These are phyloP conservation scores for Galerucella pusilla DNA, from an alignment of 2,888 invertebrate species.

Conservation along the genomic window DNA sequence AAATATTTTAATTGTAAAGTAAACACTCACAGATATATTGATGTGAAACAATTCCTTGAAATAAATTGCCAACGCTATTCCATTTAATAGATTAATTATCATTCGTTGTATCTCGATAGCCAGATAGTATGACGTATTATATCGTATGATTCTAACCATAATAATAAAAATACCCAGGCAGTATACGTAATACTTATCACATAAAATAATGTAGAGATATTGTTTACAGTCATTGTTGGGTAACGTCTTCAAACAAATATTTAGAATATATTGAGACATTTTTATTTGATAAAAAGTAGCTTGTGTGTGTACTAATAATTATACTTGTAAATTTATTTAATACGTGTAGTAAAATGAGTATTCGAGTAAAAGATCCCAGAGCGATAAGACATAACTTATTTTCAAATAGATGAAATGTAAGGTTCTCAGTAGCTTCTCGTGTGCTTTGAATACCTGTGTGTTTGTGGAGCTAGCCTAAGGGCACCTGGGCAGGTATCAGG, in stretches of 20 bases:
- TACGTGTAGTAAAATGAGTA: too few relatives aligned
- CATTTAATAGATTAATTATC: neutral
- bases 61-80: neutral
- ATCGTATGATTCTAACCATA: constrained; percentile 2
- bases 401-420: too few relatives aligned
- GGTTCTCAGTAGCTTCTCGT: too few relatives aligned
- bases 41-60: neutral
- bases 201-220: neutral
- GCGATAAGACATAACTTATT: too few relatives aligned
- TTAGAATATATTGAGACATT: neutral
- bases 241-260: neutral
- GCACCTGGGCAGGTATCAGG: too few relatives aligned
- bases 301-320: neutral
- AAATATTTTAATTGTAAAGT: too few relatives aligned
- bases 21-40: neutral
- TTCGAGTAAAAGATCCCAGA: too few relatives aligned
- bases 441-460: too few relatives aligned
- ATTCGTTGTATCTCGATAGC: neutral
- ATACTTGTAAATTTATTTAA: too few relatives aligned
- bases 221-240: neutral
- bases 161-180: neutral
- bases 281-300: too few relatives aligned
- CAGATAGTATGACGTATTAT: constrained; percentile 6
- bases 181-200: neutral
- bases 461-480: too few relatives aligned